Conservation (phyloP, 1,140 invertebrate species). For the Bombus waltoni region DNA sequence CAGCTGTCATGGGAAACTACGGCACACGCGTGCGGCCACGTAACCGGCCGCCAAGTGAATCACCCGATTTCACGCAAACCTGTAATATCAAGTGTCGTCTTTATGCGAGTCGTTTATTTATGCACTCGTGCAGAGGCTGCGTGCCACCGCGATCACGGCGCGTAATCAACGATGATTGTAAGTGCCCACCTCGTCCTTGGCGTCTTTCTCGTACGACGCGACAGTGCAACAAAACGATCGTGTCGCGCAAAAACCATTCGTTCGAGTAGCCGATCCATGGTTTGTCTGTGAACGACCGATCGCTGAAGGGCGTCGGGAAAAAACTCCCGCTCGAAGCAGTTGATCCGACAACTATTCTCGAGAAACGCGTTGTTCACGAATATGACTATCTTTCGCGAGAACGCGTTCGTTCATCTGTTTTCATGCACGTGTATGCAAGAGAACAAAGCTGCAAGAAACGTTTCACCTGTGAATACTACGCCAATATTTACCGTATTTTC, state of each 20-base stretch:
- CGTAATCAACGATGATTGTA: not conserved
- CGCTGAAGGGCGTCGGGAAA: not conserved
- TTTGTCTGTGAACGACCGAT: not conserved
- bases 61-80: constrained; percentile 55
- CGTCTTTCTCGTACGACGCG: not conserved
- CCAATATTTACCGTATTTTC: not conserved
- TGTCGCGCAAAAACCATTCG: not conserved
- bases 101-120: not conserved
- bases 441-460: not conserved
- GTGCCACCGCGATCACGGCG: not conserved
- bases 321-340: not conserved
- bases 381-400: not conserved
- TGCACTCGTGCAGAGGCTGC: too few species aligned
- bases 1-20: constrained; percentile 63
- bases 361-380: not conserved
- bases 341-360: not conserved
- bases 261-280: not conserved
- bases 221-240: too few species aligned
- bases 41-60: constrained; percentile 53
- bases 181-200: not conserved
- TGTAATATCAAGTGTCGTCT: constrained; percentile 53
- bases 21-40: constrained; percentile 18
- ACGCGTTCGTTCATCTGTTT: too few species aligned
- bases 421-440: not conserved
- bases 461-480: not conserved